Base-by-base conservation (phyloP, 2,113 vertebrate species). In the Silurus meridionalis region DNA sequence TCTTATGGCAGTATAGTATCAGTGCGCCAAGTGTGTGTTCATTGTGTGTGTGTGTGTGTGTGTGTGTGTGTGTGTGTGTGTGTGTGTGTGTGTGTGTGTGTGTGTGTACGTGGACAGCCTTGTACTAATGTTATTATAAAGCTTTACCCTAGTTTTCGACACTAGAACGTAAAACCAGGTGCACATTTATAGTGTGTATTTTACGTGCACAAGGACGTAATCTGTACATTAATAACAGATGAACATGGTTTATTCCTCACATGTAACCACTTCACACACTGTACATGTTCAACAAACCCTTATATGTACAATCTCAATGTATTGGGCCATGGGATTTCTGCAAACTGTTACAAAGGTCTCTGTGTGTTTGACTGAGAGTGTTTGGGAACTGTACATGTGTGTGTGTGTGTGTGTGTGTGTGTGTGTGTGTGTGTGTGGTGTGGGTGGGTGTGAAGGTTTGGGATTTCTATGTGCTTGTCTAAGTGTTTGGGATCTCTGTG, bases 21-120 rank as follows among this genome's bases (percentile, higher is more conserved):
- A 90, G 91, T 84, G 80, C 91, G 83, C 25, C 60, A 91, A 91
- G 92, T 92, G 93, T 93, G 89, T 75, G 85, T 69, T 2, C 77
- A 91, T 81, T 86, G 71, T 69, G 71, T 46, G 55, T 63, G 63
- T 17, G 19, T 81, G 60, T 64, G 63, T 83, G 75, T 63, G 46
- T 80, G 58, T 53, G 61, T 63, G 60, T 28, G 75, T 63, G 46
- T 80, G 58, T 53, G 61, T 63, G 64, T 28, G 92, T 92, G 93
- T 93, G 89, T 75, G 85, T 69, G 71, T 69, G 71, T 46, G 55
- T 63, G 63, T 17, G 19, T 81, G 60, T 64, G 63, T 83, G 75
- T 63, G 46, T 80, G 58, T 53, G 61, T 63, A 60, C 25, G 53
- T 2, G 14, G 53, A 28, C 6, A 13, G 83, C 66, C 13, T 69